phyloP scores from a whole-genome alignment of 2,113 vertebrate species.

The Mesocricetus auratus region DNA sequence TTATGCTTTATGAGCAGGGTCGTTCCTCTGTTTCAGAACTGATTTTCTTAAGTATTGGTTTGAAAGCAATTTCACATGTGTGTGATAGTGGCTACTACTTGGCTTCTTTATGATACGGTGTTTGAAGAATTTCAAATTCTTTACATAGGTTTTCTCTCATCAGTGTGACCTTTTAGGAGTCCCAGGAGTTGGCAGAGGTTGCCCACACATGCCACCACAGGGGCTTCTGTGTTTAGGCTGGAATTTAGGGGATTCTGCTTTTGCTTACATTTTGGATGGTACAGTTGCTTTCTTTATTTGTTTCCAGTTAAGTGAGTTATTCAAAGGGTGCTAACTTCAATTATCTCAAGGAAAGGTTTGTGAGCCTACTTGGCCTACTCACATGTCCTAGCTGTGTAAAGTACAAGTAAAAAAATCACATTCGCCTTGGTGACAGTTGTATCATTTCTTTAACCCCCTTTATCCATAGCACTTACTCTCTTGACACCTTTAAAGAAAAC shows the following conservation, averaged over 20 bases:
- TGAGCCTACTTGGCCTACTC: slow-evolving; percentile 11
- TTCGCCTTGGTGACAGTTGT: neutral
- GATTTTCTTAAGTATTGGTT: slow-evolving; percentile 48
- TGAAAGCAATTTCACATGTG: neutral
- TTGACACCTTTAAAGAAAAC: neutral
- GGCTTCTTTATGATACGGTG: neutral
- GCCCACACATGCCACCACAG: neutral
- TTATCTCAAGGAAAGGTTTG: slow-evolving; percentile 47
- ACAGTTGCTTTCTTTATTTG: slow-evolving; percentile 26
- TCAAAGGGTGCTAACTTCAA: slow-evolving; percentile 54
- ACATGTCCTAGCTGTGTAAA: slow-evolving; percentile 42
- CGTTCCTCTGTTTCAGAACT: neutral
- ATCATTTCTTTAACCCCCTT: slow-evolving; percentile 30
- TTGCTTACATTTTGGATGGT: slow-evolving; percentile 32
- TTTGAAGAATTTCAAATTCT: neutral
- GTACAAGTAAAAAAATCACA: slow-evolving; percentile 27
- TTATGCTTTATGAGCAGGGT: neutral
- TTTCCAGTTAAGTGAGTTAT: slow-evolving; percentile 59
- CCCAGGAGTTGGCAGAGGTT: neutral
- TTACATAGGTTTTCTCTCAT: slow-evolving; percentile 6
- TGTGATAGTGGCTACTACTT: neutral
- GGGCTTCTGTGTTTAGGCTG: neutral
- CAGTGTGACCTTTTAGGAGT: neutral
- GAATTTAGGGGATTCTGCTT: slow-evolving; percentile 4
- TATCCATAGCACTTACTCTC: neutral